A percentile compares a stretch with the other conserved stretches of the same genome.
These are phyloP conservation scores for Hemistola chrysoprasaria DNA, from an alignment of 2,888 invertebrate species.

Conservation along the genomic window DNA sequence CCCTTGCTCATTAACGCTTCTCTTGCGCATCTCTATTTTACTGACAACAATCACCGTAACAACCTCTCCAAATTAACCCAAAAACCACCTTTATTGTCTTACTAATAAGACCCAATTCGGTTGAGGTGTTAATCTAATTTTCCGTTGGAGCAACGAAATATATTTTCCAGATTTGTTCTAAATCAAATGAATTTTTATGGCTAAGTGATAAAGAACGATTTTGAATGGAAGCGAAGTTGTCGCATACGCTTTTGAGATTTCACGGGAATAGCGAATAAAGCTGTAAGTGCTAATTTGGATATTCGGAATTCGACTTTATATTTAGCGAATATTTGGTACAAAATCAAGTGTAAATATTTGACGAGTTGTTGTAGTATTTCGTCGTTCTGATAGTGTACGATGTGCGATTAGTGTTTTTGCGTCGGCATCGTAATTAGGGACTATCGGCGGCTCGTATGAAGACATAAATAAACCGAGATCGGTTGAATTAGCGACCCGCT, in stretches of 20 bases:
- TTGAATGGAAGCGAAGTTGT: background rate
- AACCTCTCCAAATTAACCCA: slow-evolving; percentile 2
- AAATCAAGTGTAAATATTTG: slow-evolving; percentile 10
- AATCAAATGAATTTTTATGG: slow-evolving; percentile 13
- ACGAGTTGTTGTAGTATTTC: slow-evolving; percentile 16
- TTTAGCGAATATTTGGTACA: slow-evolving; percentile 4
- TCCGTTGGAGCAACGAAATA: slow-evolving; percentile 11
- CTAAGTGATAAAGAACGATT: background rate
- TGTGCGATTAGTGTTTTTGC: slow-evolving; percentile 80
- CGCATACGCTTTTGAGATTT: slow-evolving; percentile 15
- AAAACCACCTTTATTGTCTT: slow-evolving; percentile 10
- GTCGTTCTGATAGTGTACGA: slow-evolving; percentile 45
- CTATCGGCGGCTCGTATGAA: slow-evolving; percentile 80
- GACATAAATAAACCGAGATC: slow-evolving; percentile 78
- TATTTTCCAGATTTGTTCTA: slow-evolving; percentile 1
- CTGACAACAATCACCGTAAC: slow-evolving; percentile 38
- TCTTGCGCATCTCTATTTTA: slow-evolving; percentile 44
- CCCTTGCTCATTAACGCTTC: slow-evolving; percentile 78
- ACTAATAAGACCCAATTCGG: slow-evolving; percentile 15
- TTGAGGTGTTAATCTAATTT: background rate
- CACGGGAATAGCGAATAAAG: slow-evolving; percentile 13
- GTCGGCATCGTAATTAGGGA: slow-evolving; percentile 73
- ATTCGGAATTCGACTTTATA: slow-evolving; percentile 16
- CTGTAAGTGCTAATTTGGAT: slow-evolving; percentile 8
- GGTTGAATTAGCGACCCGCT: slow-evolving; percentile 63